These are phyloP conservation scores for Ephydatia muelleri DNA, from an alignment of 37 sponge, comb jelly and placozoan genomes.

Conservation along the genomic window DNA sequence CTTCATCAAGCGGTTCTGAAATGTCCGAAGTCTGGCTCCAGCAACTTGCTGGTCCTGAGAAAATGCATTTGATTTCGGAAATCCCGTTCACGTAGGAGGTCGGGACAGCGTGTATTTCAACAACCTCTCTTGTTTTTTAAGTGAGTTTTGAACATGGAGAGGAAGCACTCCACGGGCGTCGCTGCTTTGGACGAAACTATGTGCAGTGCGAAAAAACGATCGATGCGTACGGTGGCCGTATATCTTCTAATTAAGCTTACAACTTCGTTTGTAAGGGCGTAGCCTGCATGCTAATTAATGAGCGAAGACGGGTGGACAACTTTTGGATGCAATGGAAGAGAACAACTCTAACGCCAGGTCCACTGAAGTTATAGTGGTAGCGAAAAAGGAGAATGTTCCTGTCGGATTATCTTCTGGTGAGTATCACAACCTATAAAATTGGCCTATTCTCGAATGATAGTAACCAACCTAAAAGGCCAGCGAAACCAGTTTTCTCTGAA, in stretches of 20 bases:
- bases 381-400: slow-evolving; percentile 57
- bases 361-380: slow-evolving; percentile 45
- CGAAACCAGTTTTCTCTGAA: slow-evolving; percentile 50
- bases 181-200: neutral
- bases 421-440: neutral
- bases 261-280: neutral
- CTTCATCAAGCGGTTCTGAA: neutral
- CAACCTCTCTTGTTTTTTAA: neutral
- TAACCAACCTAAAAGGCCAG: neutral
- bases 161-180: neutral
- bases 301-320: slow-evolving; percentile 31
- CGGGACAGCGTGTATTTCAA: neutral
- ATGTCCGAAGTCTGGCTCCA: neutral
- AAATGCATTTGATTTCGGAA: no score
- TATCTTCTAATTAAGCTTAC: no score
- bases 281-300: neutral
- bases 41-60: slow-evolving; percentile 16
- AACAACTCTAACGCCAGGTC: neutral
- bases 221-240: neutral
- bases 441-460: no score
- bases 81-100: neutral
- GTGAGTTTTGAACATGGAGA: neutral
- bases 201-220: neutral
- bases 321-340: slow-evolving; percentile 15
- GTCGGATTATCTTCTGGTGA: neutral